A percentile compares a stretch with the other conserved stretches of the same genome.
Evolutionary conservation across 2,888 invertebrate species (phyloP).

Genomic region (Augiades crinisus): DNA sequence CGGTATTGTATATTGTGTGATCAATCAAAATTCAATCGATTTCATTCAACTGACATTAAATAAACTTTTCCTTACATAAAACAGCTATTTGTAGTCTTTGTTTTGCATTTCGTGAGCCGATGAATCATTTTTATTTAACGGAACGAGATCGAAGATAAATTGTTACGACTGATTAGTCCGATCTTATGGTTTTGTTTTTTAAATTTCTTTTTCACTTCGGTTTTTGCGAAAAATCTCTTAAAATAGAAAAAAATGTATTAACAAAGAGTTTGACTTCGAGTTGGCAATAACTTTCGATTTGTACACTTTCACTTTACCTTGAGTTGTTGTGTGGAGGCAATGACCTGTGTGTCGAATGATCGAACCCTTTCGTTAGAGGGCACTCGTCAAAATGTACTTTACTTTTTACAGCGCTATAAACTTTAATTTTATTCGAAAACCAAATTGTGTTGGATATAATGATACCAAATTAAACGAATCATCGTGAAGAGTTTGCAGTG

Average conservation of each 20-base stretch:
- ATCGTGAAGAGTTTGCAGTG: conserved; percentile 1
- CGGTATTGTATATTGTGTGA: no score
- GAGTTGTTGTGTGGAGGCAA: conserved; percentile 37
- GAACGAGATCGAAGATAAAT: conserved; percentile 5
- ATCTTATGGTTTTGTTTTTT: conserved; percentile 8
- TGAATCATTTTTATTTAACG: neutral
- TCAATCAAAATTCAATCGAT: no score
- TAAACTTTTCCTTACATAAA: no score
- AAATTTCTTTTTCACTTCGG: conserved; percentile 2
- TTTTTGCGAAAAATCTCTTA: conserved; percentile 1
- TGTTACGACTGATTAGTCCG: neutral
- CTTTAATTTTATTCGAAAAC: conserved; percentile 19
- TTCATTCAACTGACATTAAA: no score
- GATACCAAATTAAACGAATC: conserved; percentile 11
- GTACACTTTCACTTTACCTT: conserved; percentile 63
- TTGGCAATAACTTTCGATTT: conserved; percentile 52
- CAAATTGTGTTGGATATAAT: conserved; percentile 15
- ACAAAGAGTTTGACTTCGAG: conserved; percentile 12
- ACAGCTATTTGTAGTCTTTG: no score
- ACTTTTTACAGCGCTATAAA: conserved; percentile 19
- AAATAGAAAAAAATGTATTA: conserved; percentile 2
- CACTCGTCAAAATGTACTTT: conserved; percentile 21
- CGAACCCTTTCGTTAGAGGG: conserved; percentile 27
- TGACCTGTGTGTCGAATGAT: conserved; percentile 33
- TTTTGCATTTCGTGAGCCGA: neutral